These are phyloP conservation scores for Furcula furcula DNA, from an alignment of 2,888 invertebrate species.

Conservation along the genomic window DNA sequence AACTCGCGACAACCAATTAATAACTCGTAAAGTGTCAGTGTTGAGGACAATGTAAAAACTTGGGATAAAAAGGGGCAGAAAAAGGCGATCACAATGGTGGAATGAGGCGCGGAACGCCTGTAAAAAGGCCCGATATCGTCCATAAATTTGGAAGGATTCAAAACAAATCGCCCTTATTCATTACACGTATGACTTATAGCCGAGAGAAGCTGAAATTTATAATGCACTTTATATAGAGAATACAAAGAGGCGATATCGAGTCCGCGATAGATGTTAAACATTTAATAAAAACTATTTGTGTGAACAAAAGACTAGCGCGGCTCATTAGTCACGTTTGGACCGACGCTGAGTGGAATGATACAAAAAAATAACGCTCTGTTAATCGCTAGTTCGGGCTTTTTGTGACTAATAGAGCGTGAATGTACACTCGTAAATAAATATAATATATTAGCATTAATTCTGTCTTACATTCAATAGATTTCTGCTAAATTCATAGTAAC, in stretches of 20 bases:
- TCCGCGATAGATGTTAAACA: slow-evolving; percentile 42
- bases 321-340: slow-evolving; percentile 73
- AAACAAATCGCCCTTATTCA: slow-evolving; percentile 82
- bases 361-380: slow-evolving; percentile 38
- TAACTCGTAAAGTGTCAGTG: slow-evolving; percentile 81
- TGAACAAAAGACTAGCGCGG: slow-evolving; percentile 52
- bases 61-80: slow-evolving; percentile 71
- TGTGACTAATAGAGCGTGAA: slow-evolving; percentile 43
- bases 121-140: slow-evolving; percentile 75
- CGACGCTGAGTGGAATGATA: slow-evolving; percentile 38
- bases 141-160: slow-evolving; percentile 80
- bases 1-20: slow-evolving; percentile 80
- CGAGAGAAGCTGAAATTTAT: slow-evolving; percentile 61
- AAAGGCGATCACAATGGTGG: slow-evolving; percentile 75
- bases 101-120: slow-evolving; percentile 73
- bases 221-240: slow-evolving; percentile 66
- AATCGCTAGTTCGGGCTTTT: slow-evolving; percentile 33
- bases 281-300: slow-evolving; percentile 52
- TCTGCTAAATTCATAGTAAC: no score
- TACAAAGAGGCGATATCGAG: slow-evolving; percentile 58
- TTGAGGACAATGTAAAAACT: slow-evolving; percentile 72
- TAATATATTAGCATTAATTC: no score
- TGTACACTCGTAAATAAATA: slow-evolving; percentile 24
- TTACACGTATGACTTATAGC: slow-evolving; percentile 80
- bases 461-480: no score